Base-by-base conservation (phyloP, 2,888 invertebrate genomes). In the Drosophila nr. medialis region DNA sequence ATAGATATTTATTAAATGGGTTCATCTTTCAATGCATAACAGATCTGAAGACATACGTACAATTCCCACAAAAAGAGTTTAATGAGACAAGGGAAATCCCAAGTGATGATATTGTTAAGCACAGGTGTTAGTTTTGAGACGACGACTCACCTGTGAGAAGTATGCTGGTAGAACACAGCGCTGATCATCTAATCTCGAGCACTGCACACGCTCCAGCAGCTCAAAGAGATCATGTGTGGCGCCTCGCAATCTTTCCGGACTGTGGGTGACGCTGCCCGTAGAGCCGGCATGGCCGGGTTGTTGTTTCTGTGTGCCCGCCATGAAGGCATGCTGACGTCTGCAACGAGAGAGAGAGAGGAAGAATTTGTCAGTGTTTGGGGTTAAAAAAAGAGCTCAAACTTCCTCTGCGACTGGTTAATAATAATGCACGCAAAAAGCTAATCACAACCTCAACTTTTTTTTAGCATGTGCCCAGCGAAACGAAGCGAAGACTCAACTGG, bases 171-270 rank as follows among this genome's bases (percentile, higher is more conserved):
- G 94, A 89, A 97, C 98, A 93, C 99, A 99, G 94, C 99, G 96
- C 94, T 99, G 99, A 94, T 99, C 99, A 93, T 99, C 98, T 92
- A 99, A 94, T 75, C 99, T 95, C 86, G 97, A 97, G 94, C 98
- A 97, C 94, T 99, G 99, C 84, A 98, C 97, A 92, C 97, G 95
- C 93, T 99, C 98, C 92, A 99, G 94, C 90, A 99, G 94, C 93
- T 98, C 98, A 93, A 99, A 98, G 86, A 99, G 95, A 93, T 98
- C 98, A 92, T 93, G 93, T 54, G 94, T 94, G 72, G 94, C 93
- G 72, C 94, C 94, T 67, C 93, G 93, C 73, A 94, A 80, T 70
- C 93, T 93, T 90, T 93, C 94, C 70, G 93, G 94, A 84, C 93
- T 93, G 74, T 91, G 92, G 45, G 86, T 86, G 58, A 90, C 90